Evolutionary conservation across 2,113 vertebrate species (phyloP).

Genomic region (Alethe castanea): DNA sequence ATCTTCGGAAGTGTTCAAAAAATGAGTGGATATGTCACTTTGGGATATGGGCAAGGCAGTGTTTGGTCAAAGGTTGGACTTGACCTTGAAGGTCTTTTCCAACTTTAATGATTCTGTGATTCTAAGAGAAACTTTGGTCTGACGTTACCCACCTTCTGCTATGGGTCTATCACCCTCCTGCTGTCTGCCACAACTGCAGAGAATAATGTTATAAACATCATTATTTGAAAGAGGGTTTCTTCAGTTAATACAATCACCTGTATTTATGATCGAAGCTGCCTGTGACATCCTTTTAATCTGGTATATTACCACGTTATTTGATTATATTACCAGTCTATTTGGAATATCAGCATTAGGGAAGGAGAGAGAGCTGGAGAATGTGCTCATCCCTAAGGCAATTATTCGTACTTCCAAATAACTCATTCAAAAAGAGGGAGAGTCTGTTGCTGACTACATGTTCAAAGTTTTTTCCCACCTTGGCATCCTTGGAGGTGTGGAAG

Average conservation of each 20-base stretch:
- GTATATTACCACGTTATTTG: background rate
- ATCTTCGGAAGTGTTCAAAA: background rate
- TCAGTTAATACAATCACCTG: background rate
- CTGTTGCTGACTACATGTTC: background rate
- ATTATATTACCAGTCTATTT: background rate
- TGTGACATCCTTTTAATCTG: slow-evolving; percentile 34
- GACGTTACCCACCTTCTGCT: fast-evolving
- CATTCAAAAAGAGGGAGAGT: background rate
- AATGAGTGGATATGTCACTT: background rate
- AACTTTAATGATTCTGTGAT: background rate
- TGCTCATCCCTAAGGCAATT: slow-evolving; percentile 27
- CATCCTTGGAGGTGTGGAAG: slow-evolving; percentile 28
- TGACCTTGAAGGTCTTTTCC: background rate
- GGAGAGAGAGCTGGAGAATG: background rate
- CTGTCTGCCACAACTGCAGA: background rate
- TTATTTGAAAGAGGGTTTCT: background rate
- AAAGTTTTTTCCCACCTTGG: background rate
- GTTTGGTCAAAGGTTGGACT: background rate
- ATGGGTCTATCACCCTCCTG: background rate
- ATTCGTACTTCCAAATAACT: slow-evolving; percentile 10
- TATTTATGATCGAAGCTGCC: background rate
- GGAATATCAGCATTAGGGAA: background rate
- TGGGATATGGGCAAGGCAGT: background rate
- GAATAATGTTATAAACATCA: background rate
- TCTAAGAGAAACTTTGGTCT: background rate